Conservation (phyloP, 2,113 vertebrate species). For the Pogona vitticeps region DNA sequence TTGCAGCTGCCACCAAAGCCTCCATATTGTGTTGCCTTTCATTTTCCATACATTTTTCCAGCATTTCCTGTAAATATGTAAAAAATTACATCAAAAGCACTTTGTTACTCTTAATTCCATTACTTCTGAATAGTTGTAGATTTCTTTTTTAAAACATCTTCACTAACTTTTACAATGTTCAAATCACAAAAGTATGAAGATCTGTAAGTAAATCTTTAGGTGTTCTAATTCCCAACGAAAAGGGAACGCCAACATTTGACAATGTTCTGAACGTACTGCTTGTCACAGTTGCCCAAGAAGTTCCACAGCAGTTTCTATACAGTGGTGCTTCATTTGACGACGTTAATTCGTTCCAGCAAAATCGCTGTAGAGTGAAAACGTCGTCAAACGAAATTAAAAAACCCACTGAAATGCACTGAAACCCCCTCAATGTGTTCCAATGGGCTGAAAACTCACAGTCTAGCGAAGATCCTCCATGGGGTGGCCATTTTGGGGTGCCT, state of each 20-base stretch:
- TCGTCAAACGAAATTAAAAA: no score
- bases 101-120: not conserved
- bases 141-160: not conserved
- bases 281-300: not conserved
- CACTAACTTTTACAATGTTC: not conserved
- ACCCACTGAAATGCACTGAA: no score
- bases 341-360: no score
- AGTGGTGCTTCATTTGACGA: no score
- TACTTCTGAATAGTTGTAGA: not conserved
- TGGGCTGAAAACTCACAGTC: no score
- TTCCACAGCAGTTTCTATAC: not conserved
- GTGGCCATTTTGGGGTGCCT: no score
- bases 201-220: not conserved
- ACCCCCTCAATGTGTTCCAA: no score
- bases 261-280: not conserved
- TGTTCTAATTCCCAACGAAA: not conserved
- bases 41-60: slow-evolving; percentile 76
- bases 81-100: not conserved
- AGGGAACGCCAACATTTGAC: not conserved
- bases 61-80: slow-evolving; percentile 67
- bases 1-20: slow-evolving; percentile 65
- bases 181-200: not conserved
- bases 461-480: no score
- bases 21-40: slow-evolving; percentile 75
- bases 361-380: no score